Conservation (phyloP, 2,888 invertebrate species). For the Alentia gelatinosa region DNA sequence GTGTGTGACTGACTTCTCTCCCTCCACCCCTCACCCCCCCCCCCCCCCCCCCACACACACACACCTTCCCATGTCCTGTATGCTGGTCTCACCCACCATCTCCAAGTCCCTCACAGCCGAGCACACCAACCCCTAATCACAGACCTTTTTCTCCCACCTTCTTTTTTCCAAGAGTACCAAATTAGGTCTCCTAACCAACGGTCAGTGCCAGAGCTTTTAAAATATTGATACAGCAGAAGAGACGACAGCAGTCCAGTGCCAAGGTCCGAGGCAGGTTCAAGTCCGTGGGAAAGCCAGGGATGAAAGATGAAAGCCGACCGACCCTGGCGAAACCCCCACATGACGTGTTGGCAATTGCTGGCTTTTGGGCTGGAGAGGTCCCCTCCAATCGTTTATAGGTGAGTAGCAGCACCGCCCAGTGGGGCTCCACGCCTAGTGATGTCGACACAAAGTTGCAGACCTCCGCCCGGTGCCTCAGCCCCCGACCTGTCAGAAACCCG, state of each 20-base stretch:
- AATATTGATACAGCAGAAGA: constrained; percentile 13
- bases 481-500: constrained; percentile 46
- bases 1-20: neutral
- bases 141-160: neutral
- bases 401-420: neutral
- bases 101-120: neutral
- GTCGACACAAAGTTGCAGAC: neutral
- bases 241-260: neutral
- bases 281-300: constrained; percentile 1
- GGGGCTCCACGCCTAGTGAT: neutral
- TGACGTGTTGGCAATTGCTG: neutral
- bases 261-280: neutral
- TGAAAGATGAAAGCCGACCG: neutral
- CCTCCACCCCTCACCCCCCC: neutral
- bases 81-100: neutral
- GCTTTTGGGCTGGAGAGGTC: neutral
- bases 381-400: constrained; percentile 35
- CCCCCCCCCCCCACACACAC: neutral
- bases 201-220: neutral
- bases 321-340: neutral
- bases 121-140: neutral
- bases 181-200: constrained; percentile 1
- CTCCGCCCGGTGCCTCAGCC: neutral
- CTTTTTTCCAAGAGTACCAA: neutral
- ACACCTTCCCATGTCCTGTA: neutral